Percentiles rank a stretch among this genome's conserved stretches.
Conservation (phyloP, 2,888 invertebrate species). For the Aphrophora alni region DNA sequence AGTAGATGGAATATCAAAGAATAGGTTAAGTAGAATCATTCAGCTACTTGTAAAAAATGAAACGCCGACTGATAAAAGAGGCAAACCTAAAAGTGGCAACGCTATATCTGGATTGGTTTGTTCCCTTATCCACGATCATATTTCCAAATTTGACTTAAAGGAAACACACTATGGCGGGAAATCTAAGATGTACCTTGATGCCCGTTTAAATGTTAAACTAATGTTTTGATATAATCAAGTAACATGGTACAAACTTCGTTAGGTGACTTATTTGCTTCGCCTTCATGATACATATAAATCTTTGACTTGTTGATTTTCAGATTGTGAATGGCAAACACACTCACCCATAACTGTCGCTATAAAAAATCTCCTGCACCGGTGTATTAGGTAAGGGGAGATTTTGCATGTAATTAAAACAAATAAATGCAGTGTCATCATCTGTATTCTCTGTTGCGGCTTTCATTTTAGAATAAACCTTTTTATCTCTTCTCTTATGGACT, state of each 20-base stretch:
- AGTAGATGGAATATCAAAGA: too few species aligned
- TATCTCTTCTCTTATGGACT: conserved; percentile 39
- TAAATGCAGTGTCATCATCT: conserved; percentile 16
- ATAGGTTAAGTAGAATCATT: too few species aligned
- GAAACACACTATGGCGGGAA: too few species aligned
- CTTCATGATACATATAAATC: conserved; percentile 46
- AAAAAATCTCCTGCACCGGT: conserved; percentile 53
- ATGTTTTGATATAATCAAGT: conserved; percentile 19
- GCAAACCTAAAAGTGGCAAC: too few species aligned
- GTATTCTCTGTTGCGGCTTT: conserved; percentile 35
- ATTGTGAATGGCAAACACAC: conserved; percentile 45
- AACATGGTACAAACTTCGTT: conserved; percentile 40
- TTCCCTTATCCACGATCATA: too few species aligned
- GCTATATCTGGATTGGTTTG: too few species aligned
- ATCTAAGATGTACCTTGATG: too few species aligned
- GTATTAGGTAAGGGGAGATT: conserved; percentile 48
- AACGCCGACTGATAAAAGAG: too few species aligned
- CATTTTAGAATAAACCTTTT: conserved; percentile 46
- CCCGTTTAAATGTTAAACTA: too few species aligned
- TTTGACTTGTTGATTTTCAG: conserved; percentile 43
- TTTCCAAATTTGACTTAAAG: too few species aligned
- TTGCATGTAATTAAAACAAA: conserved; percentile 52
- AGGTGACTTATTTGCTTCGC: conserved; percentile 39
- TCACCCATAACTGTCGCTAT: conserved; percentile 48
- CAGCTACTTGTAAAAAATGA: too few species aligned